phyloP scores from a whole-genome alignment of 1,140 invertebrate genomes.

The Octopus sinensis region DNA sequence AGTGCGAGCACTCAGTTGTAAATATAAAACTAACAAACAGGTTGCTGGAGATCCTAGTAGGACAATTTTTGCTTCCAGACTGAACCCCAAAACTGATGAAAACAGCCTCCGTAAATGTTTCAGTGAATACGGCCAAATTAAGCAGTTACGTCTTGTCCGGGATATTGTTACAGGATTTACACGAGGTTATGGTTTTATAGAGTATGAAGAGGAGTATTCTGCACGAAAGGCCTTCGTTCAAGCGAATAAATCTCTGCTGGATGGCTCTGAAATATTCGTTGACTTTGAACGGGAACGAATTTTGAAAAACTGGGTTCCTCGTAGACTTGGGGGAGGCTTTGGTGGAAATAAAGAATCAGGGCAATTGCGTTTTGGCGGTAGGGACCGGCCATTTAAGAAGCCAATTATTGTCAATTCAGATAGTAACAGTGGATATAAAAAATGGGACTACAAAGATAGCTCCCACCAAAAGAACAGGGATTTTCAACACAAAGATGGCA shows the following conservation, averaged over 20 bases:
- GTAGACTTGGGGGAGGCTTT: conserved; percentile 81
- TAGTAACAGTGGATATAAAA: not conserved
- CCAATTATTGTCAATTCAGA: conserved; percentile 32
- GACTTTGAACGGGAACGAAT: conserved; percentile 62
- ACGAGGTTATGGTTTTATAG: conserved; percentile 81
- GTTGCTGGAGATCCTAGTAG: conserved; percentile 66
- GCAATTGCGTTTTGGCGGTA: conserved; percentile 81
- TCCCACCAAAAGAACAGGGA: not conserved
- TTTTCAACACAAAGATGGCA: not conserved
- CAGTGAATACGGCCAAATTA: conserved; percentile 60
- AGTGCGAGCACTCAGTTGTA: conserved; percentile 68
- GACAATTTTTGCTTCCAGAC: conserved; percentile 77
- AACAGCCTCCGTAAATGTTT: conserved; percentile 55
- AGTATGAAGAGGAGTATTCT: conserved; percentile 67
- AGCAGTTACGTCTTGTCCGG: conserved; percentile 68
- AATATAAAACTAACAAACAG: conserved; percentile 65
- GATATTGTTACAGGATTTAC: conserved; percentile 81
- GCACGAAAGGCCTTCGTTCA: conserved; percentile 65
- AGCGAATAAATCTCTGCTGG: conserved; percentile 68
- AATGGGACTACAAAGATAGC: not conserved
- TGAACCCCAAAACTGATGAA: conserved; percentile 71
- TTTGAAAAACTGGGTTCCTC: conserved; percentile 77
- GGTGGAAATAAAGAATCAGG: conserved; percentile 84
- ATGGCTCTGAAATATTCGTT: conserved; percentile 63
- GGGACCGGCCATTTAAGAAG: conserved; percentile 67